These are phyloP conservation scores for Platynereis dumerilii DNA, from an alignment of 2,888 invertebrate species.

Conservation along the genomic window DNA sequence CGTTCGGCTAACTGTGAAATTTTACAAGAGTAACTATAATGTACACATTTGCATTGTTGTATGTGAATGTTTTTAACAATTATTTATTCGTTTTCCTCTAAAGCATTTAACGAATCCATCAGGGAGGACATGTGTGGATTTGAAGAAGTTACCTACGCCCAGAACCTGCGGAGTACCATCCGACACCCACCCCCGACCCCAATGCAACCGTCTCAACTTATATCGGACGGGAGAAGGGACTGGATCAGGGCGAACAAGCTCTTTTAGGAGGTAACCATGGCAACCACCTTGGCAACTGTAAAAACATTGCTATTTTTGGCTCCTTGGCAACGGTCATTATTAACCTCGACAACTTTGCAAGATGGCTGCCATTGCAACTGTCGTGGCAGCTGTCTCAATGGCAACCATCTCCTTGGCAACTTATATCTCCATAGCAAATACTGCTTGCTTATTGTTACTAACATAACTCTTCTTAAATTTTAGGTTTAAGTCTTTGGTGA, in stretches of 20 bases:
- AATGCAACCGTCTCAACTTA: slow-evolving; percentile 29
- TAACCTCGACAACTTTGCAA: no score
- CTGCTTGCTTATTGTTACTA: no score
- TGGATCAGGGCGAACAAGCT: slow-evolving; percentile 20
- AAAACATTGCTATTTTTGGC: background rate
- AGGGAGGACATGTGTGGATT: slow-evolving; percentile 96
- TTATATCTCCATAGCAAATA: no score
- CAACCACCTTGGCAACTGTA: no score
- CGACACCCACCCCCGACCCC: slow-evolving; percentile 37
- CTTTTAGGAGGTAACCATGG: slow-evolving; percentile 31
- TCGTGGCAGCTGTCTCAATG: no score
- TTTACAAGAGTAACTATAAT: background rate
- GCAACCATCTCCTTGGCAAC: no score
- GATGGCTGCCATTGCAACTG: no score
- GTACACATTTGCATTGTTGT: background rate
- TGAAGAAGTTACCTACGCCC: slow-evolving; percentile 94
- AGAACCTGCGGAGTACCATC: slow-evolving; percentile 66
- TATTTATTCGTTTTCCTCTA: background rate
- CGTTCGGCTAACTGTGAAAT: background rate
- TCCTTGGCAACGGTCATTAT: background rate
- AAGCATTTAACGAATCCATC: slow-evolving; percentile 68
- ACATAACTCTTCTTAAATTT: background rate
- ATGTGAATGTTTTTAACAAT: no score
- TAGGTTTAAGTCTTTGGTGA: background rate
- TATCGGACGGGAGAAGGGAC: background rate